Base-by-base conservation (phyloP, 2,888 invertebrate species). In the Apodemia hepburni region DNA sequence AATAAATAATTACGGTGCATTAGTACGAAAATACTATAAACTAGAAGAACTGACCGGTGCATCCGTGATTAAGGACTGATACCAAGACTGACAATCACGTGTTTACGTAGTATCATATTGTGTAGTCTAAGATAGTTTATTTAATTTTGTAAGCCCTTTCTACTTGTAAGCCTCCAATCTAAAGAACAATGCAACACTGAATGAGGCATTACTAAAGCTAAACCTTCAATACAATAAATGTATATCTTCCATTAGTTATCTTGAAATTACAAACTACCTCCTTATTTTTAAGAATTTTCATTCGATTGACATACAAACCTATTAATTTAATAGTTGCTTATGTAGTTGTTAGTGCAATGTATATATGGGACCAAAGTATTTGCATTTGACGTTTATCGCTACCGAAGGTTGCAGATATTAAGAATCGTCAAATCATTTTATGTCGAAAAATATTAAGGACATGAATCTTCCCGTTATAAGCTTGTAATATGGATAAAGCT, bases 251-350 rank as follows among this genome's bases (percentile, higher is more conserved):
- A 27, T 27, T 54, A 54, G 27, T 54, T 77, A 80, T 85, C 82
- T 85, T 84, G 84, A 86, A 88, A 88, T 89, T 87, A 85, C 84
- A 83, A 90, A 86, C 90, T 91, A 91, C 90, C 90, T 91, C 91
- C 87, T 87, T 79, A 82, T 83, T 73, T 82, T 73, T 88, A 90
- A 85, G 87, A 75, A 68, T 72, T 67, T 79, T 80, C 77, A 73
- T 72, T 80, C 77, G 73, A 74, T 73, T 75, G 75, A 73, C 72
- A 51, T 51, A 51, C 17, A 51, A 51, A 22, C 22, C 22, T 11
- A 51, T 51, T 51, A 51, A 38, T 38, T 38, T 38, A 15, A 22
- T 51, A 51, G 51, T 51, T 51, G 51, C 51, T 51, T 51, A 12
- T 22, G 12, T 51, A 51, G 51, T 51, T 51, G 18, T 12, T 51